Evolutionary conservation across 2,113 vertebrate genomes (phyloP).

Genomic region (Lophura nycthemera): DNA sequence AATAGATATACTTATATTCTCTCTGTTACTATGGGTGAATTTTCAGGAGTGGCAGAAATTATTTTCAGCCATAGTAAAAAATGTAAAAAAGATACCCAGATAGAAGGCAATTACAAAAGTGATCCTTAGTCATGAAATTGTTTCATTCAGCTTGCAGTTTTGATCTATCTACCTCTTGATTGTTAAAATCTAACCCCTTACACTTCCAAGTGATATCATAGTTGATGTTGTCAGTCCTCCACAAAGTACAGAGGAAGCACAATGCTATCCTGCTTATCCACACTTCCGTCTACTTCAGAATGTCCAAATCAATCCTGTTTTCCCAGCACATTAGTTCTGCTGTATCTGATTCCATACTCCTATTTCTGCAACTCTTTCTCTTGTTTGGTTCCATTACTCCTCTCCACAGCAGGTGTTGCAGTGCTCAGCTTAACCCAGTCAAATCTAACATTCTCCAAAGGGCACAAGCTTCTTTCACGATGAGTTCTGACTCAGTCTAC

Average conservation of each 20-base stretch:
- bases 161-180: neutral
- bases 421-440: neutral
- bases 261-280: neutral
- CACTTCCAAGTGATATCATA: neutral
- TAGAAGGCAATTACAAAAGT: neutral
- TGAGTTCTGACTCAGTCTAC: constrained; percentile 10
- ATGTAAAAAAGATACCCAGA: neutral
- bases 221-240: neutral
- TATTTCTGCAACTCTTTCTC: neutral
- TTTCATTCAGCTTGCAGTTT: neutral
- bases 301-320: neutral
- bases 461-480: neutral
- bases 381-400: neutral
- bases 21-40: neutral
- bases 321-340: neutral
- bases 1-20: neutral
- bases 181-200: constrained; percentile 16
- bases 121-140: constrained; percentile 27
- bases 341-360: neutral
- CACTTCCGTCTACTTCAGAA: neutral
- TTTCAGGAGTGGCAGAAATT: neutral
- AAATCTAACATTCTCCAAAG: neutral
- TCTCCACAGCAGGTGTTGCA: neutral
- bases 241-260: neutral
- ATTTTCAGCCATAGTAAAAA: neutral